Conservation (phyloP, 2,888 invertebrate genomes). For the Chaitophorus viminalis region DNA sequence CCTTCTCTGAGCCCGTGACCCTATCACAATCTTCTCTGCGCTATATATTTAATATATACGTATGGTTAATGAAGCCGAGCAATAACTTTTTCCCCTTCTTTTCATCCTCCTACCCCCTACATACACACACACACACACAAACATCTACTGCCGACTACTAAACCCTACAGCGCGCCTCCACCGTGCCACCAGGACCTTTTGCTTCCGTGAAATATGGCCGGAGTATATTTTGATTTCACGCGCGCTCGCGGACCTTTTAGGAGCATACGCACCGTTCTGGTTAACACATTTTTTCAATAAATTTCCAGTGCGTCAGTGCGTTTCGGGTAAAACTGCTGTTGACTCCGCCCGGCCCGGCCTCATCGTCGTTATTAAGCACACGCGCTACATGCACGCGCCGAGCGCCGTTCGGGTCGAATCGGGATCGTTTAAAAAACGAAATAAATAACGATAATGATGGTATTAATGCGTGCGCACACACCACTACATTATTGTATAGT, state of each 20-base stretch:
- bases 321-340: not conserved
- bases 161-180: not conserved
- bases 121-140: not conserved
- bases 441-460: not conserved
- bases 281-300: constrained; percentile 54
- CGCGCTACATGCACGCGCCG: not conserved
- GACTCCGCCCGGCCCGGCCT: not conserved
- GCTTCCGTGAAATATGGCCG: constrained; percentile 49
- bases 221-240: constrained; percentile 56
- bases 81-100: constrained; percentile 38
- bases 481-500: not conserved
- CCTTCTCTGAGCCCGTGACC: not conserved
- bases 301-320: constrained; percentile 2
- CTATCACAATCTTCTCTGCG: not conserved
- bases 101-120: not conserved
- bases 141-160: not conserved
- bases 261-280: constrained; percentile 25
- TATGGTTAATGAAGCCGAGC: constrained; percentile 54
- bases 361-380: not conserved
- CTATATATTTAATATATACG: not conserved
- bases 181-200: constrained; percentile 8
- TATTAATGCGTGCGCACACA: not conserved
- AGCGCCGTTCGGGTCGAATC: not conserved
- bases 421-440: not conserved
- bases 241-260: constrained; percentile 45